These are phyloP conservation scores for Sicus ferrugineus DNA, from an alignment of 2,888 invertebrate genomes.

Conservation along the genomic window DNA sequence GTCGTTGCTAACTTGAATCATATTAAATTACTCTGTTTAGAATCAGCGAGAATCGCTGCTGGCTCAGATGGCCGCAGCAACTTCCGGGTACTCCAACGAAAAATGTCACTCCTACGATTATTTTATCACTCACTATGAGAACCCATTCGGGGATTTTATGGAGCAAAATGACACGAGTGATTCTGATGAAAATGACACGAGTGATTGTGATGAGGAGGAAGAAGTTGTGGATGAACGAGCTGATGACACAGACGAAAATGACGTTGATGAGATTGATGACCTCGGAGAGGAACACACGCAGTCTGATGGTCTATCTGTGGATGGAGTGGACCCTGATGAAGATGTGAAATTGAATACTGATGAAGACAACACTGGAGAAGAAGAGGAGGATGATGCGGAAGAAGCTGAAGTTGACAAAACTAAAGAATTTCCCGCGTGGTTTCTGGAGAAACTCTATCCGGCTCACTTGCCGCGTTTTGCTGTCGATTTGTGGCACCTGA, in stretches of 20 bases:
- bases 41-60: constrained; percentile 67
- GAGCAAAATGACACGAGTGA: constrained; percentile 30
- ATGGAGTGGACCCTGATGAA: constrained; percentile 29
- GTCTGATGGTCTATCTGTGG: constrained; percentile 15
- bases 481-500: constrained; percentile 73
- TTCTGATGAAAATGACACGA: constrained; percentile 22
- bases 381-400: constrained; percentile 30
- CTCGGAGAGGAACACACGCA: constrained; percentile 47
- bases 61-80: constrained; percentile 70
- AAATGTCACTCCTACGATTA: constrained; percentile 70
- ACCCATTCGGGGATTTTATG: constrained; percentile 35
- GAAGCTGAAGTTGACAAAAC: constrained; percentile 45
- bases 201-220: constrained; percentile 37
- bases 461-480: constrained; percentile 73
- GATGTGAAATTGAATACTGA: not conserved
- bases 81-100: constrained; percentile 71
- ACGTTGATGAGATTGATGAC: constrained; percentile 15
- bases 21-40: constrained; percentile 42
- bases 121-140: constrained; percentile 64
- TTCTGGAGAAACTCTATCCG: constrained; percentile 70
- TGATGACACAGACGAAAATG: constrained; percentile 38
- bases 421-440: constrained; percentile 70
- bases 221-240: constrained; percentile 51
- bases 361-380: constrained; percentile 9
- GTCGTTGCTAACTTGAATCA: not conserved